Evolutionary conservation across 1,140 invertebrate species (phyloP), one percentile per base, ranked within the genome.

Genomic region (Laupala kohalensis): DNA sequence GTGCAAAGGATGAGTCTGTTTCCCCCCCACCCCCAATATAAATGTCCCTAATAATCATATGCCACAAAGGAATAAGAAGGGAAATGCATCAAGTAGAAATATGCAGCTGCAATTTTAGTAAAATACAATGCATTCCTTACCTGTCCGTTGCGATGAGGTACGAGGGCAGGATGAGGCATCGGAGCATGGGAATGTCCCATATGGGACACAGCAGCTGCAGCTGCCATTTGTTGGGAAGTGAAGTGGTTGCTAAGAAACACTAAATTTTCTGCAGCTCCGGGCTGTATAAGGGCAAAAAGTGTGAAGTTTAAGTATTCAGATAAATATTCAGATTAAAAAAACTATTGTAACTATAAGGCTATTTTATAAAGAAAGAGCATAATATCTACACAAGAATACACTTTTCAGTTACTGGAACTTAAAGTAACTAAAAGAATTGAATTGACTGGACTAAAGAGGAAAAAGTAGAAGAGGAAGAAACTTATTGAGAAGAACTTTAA

Each of bases 181-280:
- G 37, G 37, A 4, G 37, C 9, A 53, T 53, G 37, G 19, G 37
- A 19, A 53, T 53, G 37, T 19, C 37, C 37, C 37, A 53, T 53
- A 4, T 68, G 67, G 24, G 27, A 29, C 27, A 68, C 6, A 29
- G 67, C 27, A 29, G 67, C 67, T 29, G 28, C 67, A n/a, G 67
- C 27, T 68, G 67, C 67, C 67, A 68, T 68, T 27, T 68, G 67
- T 68, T 68, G 67, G 6, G 25, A n/a, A 28, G 67, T 68, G 26
- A 68, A 12, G 24, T 68, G 67, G 29, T 68, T 68, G 23, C 29
- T 68, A 23, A 68, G 27, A 19, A 68, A 68, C 28, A 68, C 67
- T n/a, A 68, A 29, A 23, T 68, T 27, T 19, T 68, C 67, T 29
- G 28, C 67, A 68, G 28, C 67, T 37, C 67, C 67, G 24, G 67